Base-by-base conservation (phyloP, 2,113 vertebrate genomes). In the Mobula hypostoma region DNA sequence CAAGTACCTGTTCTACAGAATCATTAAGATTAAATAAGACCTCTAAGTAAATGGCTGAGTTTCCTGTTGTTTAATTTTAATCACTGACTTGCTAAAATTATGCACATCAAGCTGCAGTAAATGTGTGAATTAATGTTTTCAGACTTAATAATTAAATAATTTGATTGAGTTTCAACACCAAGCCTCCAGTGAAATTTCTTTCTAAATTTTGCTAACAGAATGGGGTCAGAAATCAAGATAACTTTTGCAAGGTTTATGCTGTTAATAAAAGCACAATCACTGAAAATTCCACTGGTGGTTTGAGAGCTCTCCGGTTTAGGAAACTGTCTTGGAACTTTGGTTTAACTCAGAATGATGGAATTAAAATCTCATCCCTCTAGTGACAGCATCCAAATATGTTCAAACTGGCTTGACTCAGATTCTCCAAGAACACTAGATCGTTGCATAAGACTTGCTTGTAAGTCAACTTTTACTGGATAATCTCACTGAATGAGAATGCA, bases 21-120 rank as follows among this genome's bases (percentile, higher is more conserved):
- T 74, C 91, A 93, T 76, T 93, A 74, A 76, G n/a, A 74, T 93
- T 93, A 74, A 93, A 93, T 93, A 29, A 27, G 40, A 36, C 74
- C 74, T 74, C 21, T 76, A 74, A 93, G 40, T 74, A 76, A 74
- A 48, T 93, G 70, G 74, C 91, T 93, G 32, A 17, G 56, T 72
- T 92, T 72, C 66, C 36, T 92, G 63, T 91, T 91, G 66, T n/a
- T 72, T 36, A 48, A 70, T 92, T 92, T 68, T 72, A 88, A 91
- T 92, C 68, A 92, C 24, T 72, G 36, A 48, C 17, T 92, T 70
- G 36, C 90, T 72, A 66, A 72, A 40, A 72, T 92, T 92, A 72
- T 72, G 32, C 36, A 72, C 90, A 92, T 92, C 90, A 72, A 72
- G 66, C 90, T 92, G 32, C 66, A 48, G 90, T 92, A 32, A 12